These are phyloP conservation scores for Enteromius trimaculatus DNA, from an alignment of 2,797 vertebrate genomes.

Conservation along the genomic window DNA sequence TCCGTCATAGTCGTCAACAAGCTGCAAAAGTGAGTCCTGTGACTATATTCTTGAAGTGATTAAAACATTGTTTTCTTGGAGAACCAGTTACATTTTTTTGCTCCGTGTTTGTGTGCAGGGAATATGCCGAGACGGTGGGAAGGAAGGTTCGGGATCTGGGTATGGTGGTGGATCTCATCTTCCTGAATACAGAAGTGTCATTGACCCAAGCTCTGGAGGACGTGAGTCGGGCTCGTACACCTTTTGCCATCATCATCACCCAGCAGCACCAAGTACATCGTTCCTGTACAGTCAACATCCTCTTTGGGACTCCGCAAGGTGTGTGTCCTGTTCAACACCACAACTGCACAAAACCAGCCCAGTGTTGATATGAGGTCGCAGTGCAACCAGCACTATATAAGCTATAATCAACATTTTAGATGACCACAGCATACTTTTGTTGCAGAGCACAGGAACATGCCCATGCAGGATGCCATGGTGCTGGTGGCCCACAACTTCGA, in stretches of 20 bases:
- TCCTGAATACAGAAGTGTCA: constrained; percentile 98
- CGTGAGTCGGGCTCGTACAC: constrained; percentile 92
- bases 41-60: too few relatives aligned
- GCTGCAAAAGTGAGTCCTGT: constrained; percentile 89
- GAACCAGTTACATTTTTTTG: background rate
- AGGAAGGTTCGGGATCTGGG: constrained; percentile 94
- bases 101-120: constrained; percentile 71
- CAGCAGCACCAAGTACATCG: constrained; percentile 97
- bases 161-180: constrained; percentile 99
- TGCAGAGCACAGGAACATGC: constrained; percentile 98
- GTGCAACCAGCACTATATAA: background rate
- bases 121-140: constrained; percentile 96
- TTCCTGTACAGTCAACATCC: constrained; percentile 98
- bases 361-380: background rate
- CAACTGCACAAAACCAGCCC: background rate
- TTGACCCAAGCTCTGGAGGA: constrained; percentile 95
- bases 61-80: background rate
- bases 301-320: constrained; percentile 98
- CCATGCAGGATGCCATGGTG: constrained; percentile 96
- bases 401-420: background rate
- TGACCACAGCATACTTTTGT: background rate
- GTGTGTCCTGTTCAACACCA: constrained; percentile 36
- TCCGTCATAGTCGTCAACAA: constrained; percentile 98
- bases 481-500: constrained; percentile 94
- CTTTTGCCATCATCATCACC: constrained; percentile 97